Conservation (phyloP, 2,888 invertebrate species). For the Frankliniella intonsa region DNA sequence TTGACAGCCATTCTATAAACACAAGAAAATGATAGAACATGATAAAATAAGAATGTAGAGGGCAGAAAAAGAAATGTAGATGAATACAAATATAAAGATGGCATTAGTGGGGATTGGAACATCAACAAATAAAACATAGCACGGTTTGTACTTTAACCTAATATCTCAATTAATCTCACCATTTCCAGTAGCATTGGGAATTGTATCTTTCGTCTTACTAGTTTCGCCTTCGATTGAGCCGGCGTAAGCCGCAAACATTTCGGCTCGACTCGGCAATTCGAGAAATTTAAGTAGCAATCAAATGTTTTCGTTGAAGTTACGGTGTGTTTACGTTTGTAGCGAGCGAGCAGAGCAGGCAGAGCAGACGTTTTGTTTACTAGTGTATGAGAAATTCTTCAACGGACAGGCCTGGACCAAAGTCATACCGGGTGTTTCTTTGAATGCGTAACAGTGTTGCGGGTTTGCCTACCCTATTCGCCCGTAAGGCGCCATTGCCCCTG, state of each 20-base stretch:
- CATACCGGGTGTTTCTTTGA: no score
- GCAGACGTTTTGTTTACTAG: no score
- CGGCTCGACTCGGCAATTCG: no score
- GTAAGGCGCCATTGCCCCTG: no score
- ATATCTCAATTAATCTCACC: neutral
- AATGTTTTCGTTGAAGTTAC: no score
- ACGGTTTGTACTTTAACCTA: neutral
- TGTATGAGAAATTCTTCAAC: no score
- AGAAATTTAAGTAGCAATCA: no score
- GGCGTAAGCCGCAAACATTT: constrained; percentile 12
- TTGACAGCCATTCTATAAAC: constrained; percentile 41
- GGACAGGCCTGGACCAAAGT: no score
- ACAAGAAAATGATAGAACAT: neutral
- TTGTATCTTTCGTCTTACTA: neutral
- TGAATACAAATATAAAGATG: neutral
- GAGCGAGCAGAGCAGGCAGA: no score
- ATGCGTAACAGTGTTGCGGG: no score
- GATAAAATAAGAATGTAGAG: neutral
- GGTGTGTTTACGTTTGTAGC: no score
- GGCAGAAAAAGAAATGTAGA: neutral
- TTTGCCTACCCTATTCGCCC: no score
- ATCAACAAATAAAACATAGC: neutral
- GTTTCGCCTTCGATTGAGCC: neutral
- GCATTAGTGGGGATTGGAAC: neutral
- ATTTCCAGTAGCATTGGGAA: neutral